Conservation (phyloP, 2,113 vertebrate genomes). For the Mastomys natalensis region DNA sequence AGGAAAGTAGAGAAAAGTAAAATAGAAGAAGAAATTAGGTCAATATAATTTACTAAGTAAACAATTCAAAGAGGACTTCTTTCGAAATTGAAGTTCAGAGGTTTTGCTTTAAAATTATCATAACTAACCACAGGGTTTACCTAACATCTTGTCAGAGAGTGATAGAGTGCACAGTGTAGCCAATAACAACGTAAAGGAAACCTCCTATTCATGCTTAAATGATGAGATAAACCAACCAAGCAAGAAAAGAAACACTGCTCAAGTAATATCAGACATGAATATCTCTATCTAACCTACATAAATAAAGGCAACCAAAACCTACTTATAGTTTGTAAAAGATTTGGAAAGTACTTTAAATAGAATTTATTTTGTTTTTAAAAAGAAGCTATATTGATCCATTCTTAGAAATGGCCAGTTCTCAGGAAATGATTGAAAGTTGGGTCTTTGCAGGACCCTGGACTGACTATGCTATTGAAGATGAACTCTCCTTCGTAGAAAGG, state of each 20-base stretch:
- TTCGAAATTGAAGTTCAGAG: neutral
- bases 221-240: conserved; percentile 2
- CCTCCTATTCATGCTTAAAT: conserved; percentile 39
- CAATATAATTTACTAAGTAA: conserved; percentile 12
- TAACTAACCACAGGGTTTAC: neutral
- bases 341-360: conserved; percentile 5
- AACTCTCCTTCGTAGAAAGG: conserved; percentile 56
- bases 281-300: conserved; percentile 8
- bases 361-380: neutral
- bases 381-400: neutral
- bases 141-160: neutral
- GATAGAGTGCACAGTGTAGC: neutral
- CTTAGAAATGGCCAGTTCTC: neutral
- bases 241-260: neutral
- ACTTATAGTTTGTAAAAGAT: neutral
- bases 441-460: neutral
- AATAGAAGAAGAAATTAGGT: neutral
- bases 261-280: neutral
- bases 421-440: neutral
- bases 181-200: neutral
- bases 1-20: neutral
- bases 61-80: conserved; percentile 13
- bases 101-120: neutral
- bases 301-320: neutral
- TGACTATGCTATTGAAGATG: neutral